Evolutionary conservation across 1,140 invertebrate genomes (phyloP).

Genomic region (Trypoxylus dichotomus): DNA sequence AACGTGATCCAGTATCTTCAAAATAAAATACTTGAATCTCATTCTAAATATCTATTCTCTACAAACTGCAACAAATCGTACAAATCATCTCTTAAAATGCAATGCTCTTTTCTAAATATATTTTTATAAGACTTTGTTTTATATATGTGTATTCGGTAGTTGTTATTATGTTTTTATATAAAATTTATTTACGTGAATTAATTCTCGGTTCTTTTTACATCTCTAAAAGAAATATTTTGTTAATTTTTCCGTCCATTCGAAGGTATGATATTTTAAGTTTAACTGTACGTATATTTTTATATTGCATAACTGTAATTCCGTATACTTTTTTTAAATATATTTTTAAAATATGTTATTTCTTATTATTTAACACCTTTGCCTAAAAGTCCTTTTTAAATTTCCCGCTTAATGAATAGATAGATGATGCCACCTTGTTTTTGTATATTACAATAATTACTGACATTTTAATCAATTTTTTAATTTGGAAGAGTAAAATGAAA

Average conservation of each 20-base stretch:
- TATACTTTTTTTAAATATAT: background rate
- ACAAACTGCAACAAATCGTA: background rate
- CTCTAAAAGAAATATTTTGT: background rate
- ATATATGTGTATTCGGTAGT: background rate
- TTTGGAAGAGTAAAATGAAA: no score
- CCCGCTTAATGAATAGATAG: no score
- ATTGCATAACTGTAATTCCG: background rate
- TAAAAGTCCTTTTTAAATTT: no score
- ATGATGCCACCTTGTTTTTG: no score
- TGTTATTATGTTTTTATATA: background rate
- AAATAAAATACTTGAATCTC: background rate
- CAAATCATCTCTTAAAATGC: background rate
- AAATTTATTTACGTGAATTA: background rate
- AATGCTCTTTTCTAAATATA: background rate
- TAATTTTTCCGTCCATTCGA: background rate
- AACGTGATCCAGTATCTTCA: no score
- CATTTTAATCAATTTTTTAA: no score
- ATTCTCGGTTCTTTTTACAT: background rate
- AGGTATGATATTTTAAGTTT: background rate
- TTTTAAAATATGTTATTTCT: background rate
- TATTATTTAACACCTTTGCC: no score
- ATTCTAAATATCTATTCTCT: background rate
- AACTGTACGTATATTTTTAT: background rate
- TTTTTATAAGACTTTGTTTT: slow-evolving; percentile 8
- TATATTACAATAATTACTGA: no score